These are phyloP conservation scores for Oryzias javanicus DNA, from an alignment of 2,113 vertebrate genomes.

Conservation along the genomic window DNA sequence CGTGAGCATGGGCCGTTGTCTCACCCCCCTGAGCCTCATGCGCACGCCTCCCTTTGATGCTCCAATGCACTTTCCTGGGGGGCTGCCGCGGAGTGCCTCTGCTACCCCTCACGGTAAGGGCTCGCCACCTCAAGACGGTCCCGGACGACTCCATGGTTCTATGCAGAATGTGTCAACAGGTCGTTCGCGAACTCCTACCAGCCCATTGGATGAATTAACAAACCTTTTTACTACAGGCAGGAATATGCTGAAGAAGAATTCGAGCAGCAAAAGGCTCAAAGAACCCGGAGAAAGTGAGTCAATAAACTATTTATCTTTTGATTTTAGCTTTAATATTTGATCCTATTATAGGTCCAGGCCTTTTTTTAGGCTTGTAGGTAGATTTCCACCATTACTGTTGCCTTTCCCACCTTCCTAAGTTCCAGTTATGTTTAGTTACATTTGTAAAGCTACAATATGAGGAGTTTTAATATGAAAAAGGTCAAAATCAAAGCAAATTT, in stretches of 20 bases:
- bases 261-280: slow-evolving; percentile 91
- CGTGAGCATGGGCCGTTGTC: slow-evolving; percentile 93
- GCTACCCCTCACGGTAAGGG: slow-evolving; percentile 88
- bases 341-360: no score
- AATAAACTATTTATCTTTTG: not conserved
- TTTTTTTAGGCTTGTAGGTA: not conserved
- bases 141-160: slow-evolving; percentile 81
- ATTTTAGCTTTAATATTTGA: not conserved
- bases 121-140: slow-evolving; percentile 86
- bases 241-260: slow-evolving; percentile 93
- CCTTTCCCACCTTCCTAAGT: not conserved
- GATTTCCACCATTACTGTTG: not conserved
- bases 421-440: not conserved
- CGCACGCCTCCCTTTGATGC: slow-evolving; percentile 91
- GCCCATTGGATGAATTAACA: slow-evolving; percentile 95
- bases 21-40: slow-evolving; percentile 97
- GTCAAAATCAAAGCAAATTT: not conserved
- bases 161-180: slow-evolving; percentile 83
- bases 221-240: slow-evolving; percentile 96
- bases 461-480: not conserved
- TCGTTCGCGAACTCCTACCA: slow-evolving; percentile 92
- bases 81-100: slow-evolving; percentile 87
- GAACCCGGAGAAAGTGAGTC: slow-evolving; percentile 93
- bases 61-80: slow-evolving; percentile 81
- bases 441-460: not conserved